Evolutionary conservation across 2,888 invertebrate genomes (phyloP).

Genomic region (Thyatira batis): DNA sequence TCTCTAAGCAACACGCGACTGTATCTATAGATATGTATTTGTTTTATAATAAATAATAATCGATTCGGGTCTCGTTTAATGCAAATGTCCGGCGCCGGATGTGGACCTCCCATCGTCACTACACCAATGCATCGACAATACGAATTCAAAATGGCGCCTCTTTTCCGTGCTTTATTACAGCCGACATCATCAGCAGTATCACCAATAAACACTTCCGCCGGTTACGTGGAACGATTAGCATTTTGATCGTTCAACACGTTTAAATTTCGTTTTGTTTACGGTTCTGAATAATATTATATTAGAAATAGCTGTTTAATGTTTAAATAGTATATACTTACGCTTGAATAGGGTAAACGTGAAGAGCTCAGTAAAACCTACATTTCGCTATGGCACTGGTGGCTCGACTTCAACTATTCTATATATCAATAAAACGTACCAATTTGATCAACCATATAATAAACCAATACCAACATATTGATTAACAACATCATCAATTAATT

Average conservation of each 20-base stretch:
- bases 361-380: no score
- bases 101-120: constrained; percentile 73
- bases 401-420: no score
- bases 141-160: constrained; percentile 78
- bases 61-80: constrained; percentile 73
- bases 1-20: not conserved
- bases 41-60: constrained; percentile 55
- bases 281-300: not conserved
- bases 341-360: no score
- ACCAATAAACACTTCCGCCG: constrained; percentile 59
- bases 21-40: constrained; percentile 29
- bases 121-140: constrained; percentile 65
- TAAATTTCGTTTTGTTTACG: constrained; percentile 1
- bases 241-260: constrained; percentile 27
- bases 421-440: not conserved
- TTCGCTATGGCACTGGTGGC: no score
- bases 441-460: not conserved
- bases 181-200: constrained; percentile 52
- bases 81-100: constrained; percentile 81
- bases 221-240: constrained; percentile 65
- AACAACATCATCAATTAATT: constrained; percentile 39
- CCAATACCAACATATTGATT: constrained; percentile 23
- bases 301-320: not conserved
- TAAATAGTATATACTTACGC: no score
- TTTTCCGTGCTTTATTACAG: constrained; percentile 54